Evolutionary conservation across 2,888 invertebrate species (phyloP), one percentile per base, ranked within the genome.

Genomic region (Pherbina coryleti): DNA sequence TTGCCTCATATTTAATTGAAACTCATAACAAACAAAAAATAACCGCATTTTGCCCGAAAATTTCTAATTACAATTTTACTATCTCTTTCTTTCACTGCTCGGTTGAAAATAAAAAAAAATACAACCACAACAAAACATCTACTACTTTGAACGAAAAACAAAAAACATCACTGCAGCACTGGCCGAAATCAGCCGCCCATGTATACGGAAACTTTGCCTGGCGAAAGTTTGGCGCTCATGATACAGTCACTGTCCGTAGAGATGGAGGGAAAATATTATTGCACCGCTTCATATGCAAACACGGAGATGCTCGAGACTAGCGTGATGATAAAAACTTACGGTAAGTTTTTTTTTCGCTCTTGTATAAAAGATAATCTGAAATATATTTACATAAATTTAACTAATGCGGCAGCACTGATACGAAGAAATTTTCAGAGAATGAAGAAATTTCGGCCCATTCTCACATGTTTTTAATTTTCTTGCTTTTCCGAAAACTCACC

Each of bases 181-280:
- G 89, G 89, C 72, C 88, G 89, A 77, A 86, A 84, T 83, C 87
- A 88, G 78, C 92, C 93, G 11, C 90, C 92, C 81, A 93, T 94
- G 91, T 94, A 93, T 89, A 93, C 94, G 76, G 94, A 94, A 85
- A 90, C 91, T 79, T 90, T 93, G 88, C 91, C 92, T 75, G 92
- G 92, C 57, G 93, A 93, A 85, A 92, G 93, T 82, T 91, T 94
- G 83, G 92, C 93, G 76, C 92, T 97, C 79, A 93, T 95, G 88
- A 95, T 96, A 87, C 92, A 93, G 71, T 93, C 93, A 53, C 91
- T 96, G 83, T 92, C 93, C 57, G 93, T 94, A 81, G 92, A 93
- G 77, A 94, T 96, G 91, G 94, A 93, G 53, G 97, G 97, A 78
- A 92, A 91, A 83, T 97, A 97, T 90, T 95, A 93, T 79, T 97